Evolutionary conservation across 2,888 invertebrate genomes (phyloP).

Genomic region (Sphaerophoria taeniata): DNA sequence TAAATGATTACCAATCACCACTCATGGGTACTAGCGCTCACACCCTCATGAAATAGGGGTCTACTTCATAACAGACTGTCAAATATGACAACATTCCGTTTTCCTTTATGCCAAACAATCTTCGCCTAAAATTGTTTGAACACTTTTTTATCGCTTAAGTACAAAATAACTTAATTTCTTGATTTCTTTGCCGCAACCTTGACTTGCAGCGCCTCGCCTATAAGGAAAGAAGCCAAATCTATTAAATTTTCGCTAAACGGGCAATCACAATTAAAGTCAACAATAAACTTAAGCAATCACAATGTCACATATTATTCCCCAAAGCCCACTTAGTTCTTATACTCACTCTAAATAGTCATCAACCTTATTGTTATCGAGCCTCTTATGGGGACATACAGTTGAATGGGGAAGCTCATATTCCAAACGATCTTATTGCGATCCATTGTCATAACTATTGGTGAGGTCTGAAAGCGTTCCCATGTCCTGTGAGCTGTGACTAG

Average conservation of each 20-base stretch:
- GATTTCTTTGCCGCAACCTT: no score
- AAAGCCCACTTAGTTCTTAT: not conserved
- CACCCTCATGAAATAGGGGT: no score
- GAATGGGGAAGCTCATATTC: slow-evolving; percentile 88
- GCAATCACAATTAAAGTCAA: not conserved
- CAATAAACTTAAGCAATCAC: not conserved
- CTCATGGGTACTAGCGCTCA: no score
- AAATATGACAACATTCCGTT: no score
- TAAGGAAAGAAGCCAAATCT: no score
- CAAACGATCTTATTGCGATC: slow-evolving; percentile 89
- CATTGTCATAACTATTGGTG: slow-evolving; percentile 89
- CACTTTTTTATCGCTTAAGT: no score
- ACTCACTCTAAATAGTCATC: slow-evolving; percentile 84
- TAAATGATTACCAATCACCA: no score
- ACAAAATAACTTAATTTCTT: no score
- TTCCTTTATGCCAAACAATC: no score
- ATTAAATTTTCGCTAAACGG: not conserved
- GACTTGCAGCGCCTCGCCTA: no score
- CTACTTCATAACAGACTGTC: no score
- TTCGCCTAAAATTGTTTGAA: no score
- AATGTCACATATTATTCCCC: not conserved
- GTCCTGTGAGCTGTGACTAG: slow-evolving; percentile 86
- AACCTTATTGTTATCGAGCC: slow-evolving; percentile 84
- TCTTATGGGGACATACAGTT: slow-evolving; percentile 86
- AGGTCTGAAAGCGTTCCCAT: slow-evolving; percentile 87